A percentile compares a stretch with the other conserved stretches of the same genome.
Conservation (phyloP, 2,113 vertebrate species). For the Typhlomys cinereus region DNA sequence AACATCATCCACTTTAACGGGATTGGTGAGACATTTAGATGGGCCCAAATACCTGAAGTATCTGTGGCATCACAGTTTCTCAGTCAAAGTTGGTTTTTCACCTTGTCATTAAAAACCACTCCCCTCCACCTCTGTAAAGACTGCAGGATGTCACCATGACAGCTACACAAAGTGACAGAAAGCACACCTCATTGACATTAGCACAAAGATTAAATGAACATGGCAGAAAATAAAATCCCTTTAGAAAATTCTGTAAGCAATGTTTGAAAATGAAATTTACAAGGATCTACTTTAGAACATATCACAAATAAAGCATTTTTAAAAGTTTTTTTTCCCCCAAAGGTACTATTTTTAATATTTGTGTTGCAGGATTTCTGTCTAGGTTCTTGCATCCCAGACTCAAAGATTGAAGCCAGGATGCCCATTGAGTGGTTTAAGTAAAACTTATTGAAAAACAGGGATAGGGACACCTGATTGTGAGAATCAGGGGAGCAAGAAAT, state of each 20-base stretch:
- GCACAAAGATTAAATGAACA: background rate
- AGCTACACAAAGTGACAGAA: slow-evolving; percentile 9
- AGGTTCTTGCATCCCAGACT: too few species aligned
- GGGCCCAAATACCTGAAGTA: background rate
- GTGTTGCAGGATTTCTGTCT: too few species aligned
- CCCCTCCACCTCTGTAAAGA: background rate
- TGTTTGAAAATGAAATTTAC: background rate
- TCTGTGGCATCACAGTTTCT: background rate
- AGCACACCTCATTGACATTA: background rate
- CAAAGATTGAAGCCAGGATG: too few species aligned
- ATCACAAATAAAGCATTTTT: slow-evolving; percentile 26
- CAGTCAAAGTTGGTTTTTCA: background rate
- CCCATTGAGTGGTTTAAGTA: too few species aligned
- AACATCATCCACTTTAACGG: background rate
- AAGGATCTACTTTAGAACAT: background rate
- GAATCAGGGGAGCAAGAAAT: too few species aligned
- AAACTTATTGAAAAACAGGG: too few species aligned
- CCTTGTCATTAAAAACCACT: background rate
- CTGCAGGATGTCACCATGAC: slow-evolving; percentile 3
- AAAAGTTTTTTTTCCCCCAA: too few species aligned
- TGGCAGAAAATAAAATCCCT: background rate
- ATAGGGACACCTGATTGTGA: too few species aligned
- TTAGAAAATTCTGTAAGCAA: slow-evolving; percentile 1
- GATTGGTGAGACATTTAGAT: background rate
- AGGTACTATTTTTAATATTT: too few species aligned